phyloP scores from a whole-genome alignment of 2,113 vertebrate genomes.

The Potamarius usumacintae region DNA sequence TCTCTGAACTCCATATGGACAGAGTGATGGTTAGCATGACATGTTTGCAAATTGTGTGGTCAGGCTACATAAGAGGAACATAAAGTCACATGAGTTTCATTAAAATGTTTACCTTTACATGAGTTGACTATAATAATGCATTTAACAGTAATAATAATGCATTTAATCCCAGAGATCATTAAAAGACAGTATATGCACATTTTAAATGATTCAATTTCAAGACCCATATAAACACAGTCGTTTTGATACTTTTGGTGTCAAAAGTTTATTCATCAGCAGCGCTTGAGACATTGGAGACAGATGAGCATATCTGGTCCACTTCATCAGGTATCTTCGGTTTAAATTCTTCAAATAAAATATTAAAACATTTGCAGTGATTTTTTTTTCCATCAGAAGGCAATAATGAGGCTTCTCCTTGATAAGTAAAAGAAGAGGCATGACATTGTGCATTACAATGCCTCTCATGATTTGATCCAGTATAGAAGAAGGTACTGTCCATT shows the following conservation, averaged over 20 bases:
- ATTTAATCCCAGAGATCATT: not conserved
- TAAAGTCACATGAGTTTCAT: not conserved
- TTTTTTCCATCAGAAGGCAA: not conserved
- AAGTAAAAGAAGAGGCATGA: not conserved
- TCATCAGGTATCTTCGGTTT: not conserved
- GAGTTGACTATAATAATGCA: no score
- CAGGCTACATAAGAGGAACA: not conserved
- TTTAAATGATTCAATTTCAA: not conserved
- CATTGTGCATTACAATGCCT: constrained; percentile 6
- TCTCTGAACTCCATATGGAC: constrained; percentile 56
- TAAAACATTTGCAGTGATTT: not conserved
- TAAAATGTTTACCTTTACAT: not conserved
- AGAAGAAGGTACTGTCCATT: constrained; percentile 11
- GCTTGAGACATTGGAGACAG: not conserved
- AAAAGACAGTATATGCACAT: not conserved
- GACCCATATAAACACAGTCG: not conserved
- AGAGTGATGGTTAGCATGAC: not conserved
- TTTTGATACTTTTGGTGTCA: not conserved
- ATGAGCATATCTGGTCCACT: not conserved
- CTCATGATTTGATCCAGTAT: not conserved
- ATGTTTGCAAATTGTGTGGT: not conserved
- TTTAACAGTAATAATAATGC: no score
- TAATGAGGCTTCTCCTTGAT: not conserved
- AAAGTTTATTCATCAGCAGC: not conserved
- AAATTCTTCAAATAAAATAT: not conserved